Conservation (phyloP, 2,113 vertebrate species). For the Osmerus mordax region DNA sequence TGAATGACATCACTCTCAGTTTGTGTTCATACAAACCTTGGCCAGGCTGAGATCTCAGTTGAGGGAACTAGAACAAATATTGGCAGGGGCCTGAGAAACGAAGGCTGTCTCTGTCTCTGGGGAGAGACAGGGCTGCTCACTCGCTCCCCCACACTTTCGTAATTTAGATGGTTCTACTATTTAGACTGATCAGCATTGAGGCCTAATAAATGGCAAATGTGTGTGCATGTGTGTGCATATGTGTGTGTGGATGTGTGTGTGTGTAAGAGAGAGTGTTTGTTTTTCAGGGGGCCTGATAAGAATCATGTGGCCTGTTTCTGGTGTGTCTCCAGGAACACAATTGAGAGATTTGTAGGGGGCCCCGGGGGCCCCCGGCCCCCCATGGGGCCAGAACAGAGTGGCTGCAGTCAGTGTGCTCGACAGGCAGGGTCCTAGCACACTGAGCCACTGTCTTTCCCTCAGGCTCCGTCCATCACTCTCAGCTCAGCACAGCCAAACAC, state of each 20-base stretch:
- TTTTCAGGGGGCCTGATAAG: constrained; percentile 51
- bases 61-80: constrained; percentile 57
- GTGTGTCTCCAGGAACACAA: constrained; percentile 48
- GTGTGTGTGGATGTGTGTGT: constrained; percentile 25
- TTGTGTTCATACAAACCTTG: constrained; percentile 49
- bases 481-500: constrained; percentile 28
- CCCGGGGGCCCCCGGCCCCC: constrained; percentile 18
- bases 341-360: constrained; percentile 57
- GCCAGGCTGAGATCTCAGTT: constrained; percentile 36
- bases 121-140: constrained; percentile 18
- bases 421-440: constrained; percentile 36
- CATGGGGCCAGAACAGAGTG: constrained; percentile 39
- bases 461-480: constrained; percentile 50
- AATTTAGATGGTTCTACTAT: constrained; percentile 22
- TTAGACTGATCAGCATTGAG: constrained; percentile 39
- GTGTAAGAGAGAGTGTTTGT: constrained; percentile 43
- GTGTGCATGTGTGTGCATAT: constrained; percentile 10
- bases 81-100: constrained; percentile 37
- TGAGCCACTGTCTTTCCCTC: constrained; percentile 52
- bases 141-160: neutral
- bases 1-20: constrained; percentile 52
- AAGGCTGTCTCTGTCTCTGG: constrained; percentile 5
- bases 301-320: constrained; percentile 54
- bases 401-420: constrained; percentile 22
- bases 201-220: constrained; percentile 41